Percentiles rank a stretch among this genome's conserved stretches.
Conservation (phyloP, 2,113 vertebrate genomes). For the Dolichotis patagonum region DNA sequence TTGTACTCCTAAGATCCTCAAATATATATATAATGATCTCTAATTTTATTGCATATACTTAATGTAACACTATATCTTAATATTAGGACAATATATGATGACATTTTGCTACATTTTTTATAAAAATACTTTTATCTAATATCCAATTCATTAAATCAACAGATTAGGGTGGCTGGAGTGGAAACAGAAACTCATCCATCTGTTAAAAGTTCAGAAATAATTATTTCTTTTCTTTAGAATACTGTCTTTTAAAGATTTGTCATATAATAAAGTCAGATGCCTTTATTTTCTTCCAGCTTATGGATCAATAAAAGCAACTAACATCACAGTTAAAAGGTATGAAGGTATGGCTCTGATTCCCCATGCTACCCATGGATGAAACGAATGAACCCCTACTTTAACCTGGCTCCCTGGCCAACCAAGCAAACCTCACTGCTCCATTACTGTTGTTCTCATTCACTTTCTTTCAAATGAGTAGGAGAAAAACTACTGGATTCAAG, state of each 20-base stretch:
- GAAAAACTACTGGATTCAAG: background rate
- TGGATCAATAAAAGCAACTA: background rate
- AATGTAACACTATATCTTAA: background rate
- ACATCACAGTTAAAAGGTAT: too few species aligned
- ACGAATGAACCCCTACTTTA: rapidly evolving
- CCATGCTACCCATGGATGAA: background rate
- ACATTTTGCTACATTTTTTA: background rate
- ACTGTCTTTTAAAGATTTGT: background rate
- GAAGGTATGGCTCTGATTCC: background rate
- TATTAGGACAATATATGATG: background rate
- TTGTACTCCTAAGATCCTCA: background rate
- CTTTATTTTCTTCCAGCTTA: background rate
- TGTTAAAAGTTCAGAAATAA: background rate
- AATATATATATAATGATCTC: background rate
- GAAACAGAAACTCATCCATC: background rate
- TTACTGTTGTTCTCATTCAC: background rate
- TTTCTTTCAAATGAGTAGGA: background rate
- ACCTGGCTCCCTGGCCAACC: background rate
- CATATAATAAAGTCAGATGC: background rate
- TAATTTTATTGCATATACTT: background rate
- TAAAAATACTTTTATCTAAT: background rate
- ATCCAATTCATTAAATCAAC: background rate
- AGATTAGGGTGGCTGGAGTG: rapidly evolving
- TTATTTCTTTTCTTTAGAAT: background rate
- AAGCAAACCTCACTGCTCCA: background rate